Percentiles rank a stretch among this genome's conserved stretches.
These are phyloP conservation scores for Podilymbus podiceps DNA, from an alignment of 2,113 vertebrate genomes.

Conservation along the genomic window DNA sequence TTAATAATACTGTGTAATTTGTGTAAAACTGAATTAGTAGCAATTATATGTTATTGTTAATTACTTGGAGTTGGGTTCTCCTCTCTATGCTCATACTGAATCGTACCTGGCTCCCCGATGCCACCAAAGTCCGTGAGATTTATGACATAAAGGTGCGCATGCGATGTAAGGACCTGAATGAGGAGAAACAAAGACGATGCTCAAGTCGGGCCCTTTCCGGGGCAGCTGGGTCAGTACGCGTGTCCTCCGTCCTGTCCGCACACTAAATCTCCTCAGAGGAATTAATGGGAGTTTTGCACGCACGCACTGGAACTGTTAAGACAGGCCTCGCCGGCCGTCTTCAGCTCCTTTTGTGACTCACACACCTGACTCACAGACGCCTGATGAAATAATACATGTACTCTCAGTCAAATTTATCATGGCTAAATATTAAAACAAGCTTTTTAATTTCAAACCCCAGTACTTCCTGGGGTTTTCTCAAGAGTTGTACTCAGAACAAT, in stretches of 20 bases:
- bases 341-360: neutral
- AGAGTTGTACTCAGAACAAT: neutral
- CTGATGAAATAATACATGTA: neutral
- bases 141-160: rapidly evolving
- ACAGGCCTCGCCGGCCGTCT: neutral
- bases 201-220: neutral
- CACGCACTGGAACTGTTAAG: neutral
- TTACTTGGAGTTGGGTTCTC: neutral
- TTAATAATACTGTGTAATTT: conserved; percentile 64
- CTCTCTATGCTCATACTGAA: neutral
- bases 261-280: rapidly evolving
- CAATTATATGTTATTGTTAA: conserved; percentile 52
- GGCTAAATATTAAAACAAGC: neutral
- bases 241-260: rapidly evolving
- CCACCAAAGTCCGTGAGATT: rapidly evolving
- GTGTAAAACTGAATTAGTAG: conserved; percentile 66
- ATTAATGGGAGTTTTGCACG: rapidly evolving
- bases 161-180: rapidly evolving
- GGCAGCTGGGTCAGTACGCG: neutral
- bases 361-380: neutral
- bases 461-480: conserved; percentile 16
- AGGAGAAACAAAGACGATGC: neutral
- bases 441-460: neutral
- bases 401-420: neutral
- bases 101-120: neutral